Base-by-base conservation (phyloP, 2,888 invertebrate genomes). In the Lepas anatifera region DNA sequence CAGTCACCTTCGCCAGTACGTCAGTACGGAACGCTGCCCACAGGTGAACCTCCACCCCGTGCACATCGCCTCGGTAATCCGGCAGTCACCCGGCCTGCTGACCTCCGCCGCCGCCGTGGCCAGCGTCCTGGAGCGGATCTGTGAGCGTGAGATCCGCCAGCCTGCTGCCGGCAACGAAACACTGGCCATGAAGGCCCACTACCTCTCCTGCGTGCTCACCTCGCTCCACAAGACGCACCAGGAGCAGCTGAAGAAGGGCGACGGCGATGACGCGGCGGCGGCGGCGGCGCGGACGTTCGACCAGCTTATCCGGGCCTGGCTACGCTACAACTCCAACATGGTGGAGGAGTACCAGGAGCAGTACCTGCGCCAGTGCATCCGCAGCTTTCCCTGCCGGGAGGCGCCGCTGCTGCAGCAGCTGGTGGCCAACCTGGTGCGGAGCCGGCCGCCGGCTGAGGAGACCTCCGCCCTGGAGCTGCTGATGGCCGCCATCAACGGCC, bases 331-430 rank as follows among this genome's bases (percentile, higher is more conserved):
- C 58, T 25, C n/a, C 64, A 13, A 16, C 64, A 66, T 39, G 39
- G 39, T 37, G 13, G 64, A 66, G 74, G 85, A 82, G 76, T 85
- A 79, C 71, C 81, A 86, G 73, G 88, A 89, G 74, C 79, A 82
- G 27, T 88, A 96, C 77, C 81, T 99, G 8, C 87, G 92, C 69
- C 92, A 94, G 78, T 87, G 89, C 68, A 87, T 97, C 0, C 84
- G 92, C 73, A 90, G 92, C 77, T 99, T 96, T 79, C 94, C 95
- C 0, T 94, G 87, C 77, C 85, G 90, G 77, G 95, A 97, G 77
- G 90, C 92, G 75, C 89, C 91, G 16, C 87, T 97, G 41, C 92
- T 95, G 79, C 87, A 90, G 73, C 94, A 95, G 79, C 74, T 83
- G 67, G 78, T 79, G 18, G 72, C 74, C 35, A 74, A 71, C 41